Base-by-base conservation (phyloP, 1,140 invertebrate genomes). In the Condylostylus longicornis region DNA sequence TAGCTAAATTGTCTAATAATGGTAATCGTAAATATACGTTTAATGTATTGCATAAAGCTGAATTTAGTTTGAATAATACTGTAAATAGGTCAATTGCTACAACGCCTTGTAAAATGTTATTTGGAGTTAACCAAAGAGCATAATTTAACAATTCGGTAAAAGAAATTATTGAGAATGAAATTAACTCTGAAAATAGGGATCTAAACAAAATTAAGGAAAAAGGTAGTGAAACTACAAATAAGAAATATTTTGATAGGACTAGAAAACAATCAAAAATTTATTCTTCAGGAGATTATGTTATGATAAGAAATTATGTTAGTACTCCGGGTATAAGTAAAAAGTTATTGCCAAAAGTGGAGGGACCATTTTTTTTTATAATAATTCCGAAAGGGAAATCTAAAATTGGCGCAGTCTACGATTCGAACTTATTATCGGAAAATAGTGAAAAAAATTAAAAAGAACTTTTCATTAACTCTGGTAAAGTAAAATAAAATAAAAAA, bases 11-110 rank as follows among this genome's bases (percentile, higher is more conserved):
- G 5, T 14, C 22, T 10, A 37, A 43, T 5, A 4, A 10, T 14
- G 29, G 25, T 4, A 43, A 29, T 12, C 18, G 18, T 12, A 12
- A 14, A 7, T 21, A 47, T 17, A 54, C 47, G 48, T 43, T 46
- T 30, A 38, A 32, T 20, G 12, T 41, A 4, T 20, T 51, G 12
- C 21, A 33, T 13, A 13, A 47, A 1, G 45, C 49, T 9, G 48
- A 57, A 38, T 43, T 44, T 37, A 38, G 44, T 0, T 20, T 55
- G 2, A 53, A 56, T 38, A 52, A 53, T 37, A 42, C 49, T 4
- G 9, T 44, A 21, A 31, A 47, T 35, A 40, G 42, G 18, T 42
- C 36, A 10, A 53, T 42, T 9, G 42, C 40, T 10, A 30, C 44
- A 33, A 40, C 38, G 22, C 45, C 51, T 2, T 38, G 37, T 20